Evolutionary conservation across 2,113 vertebrate species (phyloP).

Genomic region (Gallinago media): DNA sequence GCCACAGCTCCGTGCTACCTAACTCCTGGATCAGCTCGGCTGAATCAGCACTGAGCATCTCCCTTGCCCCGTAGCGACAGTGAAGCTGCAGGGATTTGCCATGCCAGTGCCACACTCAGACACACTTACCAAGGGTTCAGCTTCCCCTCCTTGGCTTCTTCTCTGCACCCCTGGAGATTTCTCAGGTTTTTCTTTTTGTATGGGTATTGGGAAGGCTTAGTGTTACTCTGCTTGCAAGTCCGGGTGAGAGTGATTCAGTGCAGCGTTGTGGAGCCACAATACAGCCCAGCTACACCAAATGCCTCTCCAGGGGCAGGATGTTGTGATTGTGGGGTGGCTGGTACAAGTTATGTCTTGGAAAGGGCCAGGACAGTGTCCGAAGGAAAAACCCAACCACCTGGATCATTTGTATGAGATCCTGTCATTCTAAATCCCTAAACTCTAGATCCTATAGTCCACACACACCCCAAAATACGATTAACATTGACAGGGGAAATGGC

Average conservation of each 20-base stretch:
- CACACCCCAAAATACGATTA: not conserved
- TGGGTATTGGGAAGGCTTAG: not conserved
- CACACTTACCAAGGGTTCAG: fast-evolving
- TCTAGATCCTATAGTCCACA: not conserved
- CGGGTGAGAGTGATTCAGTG: not conserved
- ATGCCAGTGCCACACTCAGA: no score
- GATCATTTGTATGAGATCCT: not conserved
- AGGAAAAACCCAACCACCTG: slow-evolving; percentile 9
- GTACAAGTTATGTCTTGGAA: not conserved
- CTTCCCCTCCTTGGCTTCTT: not conserved
- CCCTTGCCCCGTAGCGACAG: not conserved
- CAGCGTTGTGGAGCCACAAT: not conserved
- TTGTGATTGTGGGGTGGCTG: not conserved
- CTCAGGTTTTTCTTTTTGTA: not conserved
- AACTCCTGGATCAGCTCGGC: fast-evolving
- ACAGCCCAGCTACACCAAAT: not conserved
- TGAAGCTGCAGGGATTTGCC: not conserved
- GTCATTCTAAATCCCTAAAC: not conserved
- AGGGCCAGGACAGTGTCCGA: not conserved
- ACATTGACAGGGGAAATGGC: not conserved
- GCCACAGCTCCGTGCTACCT: not conserved
- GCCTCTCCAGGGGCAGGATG: fast-evolving
- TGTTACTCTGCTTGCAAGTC: not conserved
- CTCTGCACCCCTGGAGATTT: not conserved
- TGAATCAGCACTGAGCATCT: not conserved